A percentile compares a stretch with the other conserved stretches of the same genome.
phyloP scores from a whole-genome alignment of 2,888 invertebrate species.

The Griposia aprilina region DNA sequence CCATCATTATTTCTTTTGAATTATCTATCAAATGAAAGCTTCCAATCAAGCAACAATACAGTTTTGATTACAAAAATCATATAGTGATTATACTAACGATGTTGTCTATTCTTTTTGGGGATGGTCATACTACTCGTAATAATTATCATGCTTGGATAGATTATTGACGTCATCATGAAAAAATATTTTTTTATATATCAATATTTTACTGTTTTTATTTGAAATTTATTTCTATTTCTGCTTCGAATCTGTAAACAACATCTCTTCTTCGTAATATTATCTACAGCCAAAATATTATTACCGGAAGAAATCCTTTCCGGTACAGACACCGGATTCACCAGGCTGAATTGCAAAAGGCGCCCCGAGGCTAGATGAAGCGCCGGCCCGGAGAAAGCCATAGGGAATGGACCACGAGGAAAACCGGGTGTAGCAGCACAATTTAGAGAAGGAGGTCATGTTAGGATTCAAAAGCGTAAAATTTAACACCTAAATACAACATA shows the following conservation, averaged over 20 bases:
- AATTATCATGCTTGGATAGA: not conserved
- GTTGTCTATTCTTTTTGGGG: not conserved
- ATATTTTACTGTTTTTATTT: not conserved
- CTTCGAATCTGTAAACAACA: not conserved
- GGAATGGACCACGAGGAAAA: not conserved
- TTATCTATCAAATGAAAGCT: not conserved
- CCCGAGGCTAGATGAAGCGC: slow-evolving; percentile 3
- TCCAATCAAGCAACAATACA: slow-evolving; percentile 7
- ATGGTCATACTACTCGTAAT: too few relatives aligned
- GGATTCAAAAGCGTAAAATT: not conserved
- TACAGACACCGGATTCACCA: not conserved
- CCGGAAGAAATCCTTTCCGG: not conserved
- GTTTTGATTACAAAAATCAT: slow-evolving; percentile 19
- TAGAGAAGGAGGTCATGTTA: not conserved
- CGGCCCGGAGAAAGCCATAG: not conserved
- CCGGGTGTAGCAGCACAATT: too few relatives aligned
- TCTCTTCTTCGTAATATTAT: too few relatives aligned
- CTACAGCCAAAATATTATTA: slow-evolving; percentile 6
- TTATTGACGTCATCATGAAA: not conserved
- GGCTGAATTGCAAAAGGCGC: slow-evolving; percentile 22
- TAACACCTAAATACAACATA: not conserved
- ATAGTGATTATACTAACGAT: not conserved
- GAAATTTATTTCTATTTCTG: not conserved
- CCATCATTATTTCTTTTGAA: slow-evolving; percentile 1
- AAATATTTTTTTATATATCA: not conserved